Conservation (phyloP, 2,888 invertebrate species). For the Argynnis bischoffii region DNA sequence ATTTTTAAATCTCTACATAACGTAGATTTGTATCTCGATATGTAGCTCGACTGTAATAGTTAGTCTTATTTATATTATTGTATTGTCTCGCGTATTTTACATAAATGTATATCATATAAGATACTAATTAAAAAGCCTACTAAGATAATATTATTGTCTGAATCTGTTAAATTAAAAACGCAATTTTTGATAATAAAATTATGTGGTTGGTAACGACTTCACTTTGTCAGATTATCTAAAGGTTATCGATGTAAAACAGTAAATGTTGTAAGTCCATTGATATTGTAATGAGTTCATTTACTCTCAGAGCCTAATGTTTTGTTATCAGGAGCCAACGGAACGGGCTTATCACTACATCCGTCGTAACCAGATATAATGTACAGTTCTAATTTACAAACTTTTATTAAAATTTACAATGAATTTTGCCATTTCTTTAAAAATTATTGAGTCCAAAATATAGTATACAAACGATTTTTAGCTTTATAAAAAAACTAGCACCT, state of each 20-base stretch:
- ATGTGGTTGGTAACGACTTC: conserved; percentile 18
- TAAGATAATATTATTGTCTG: background rate
- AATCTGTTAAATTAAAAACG: background rate
- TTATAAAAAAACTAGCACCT: no score
- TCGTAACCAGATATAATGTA: conserved; percentile 46
- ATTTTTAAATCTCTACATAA: no score
- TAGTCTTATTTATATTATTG: no score
- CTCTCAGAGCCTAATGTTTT: conserved; percentile 63
- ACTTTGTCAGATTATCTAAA: conserved; percentile 54
- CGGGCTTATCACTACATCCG: conserved; percentile 71
- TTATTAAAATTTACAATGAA: conserved; percentile 27
- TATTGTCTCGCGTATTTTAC: no score
- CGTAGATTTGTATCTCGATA: no score
- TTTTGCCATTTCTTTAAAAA: conserved; percentile 2
- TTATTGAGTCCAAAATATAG: background rate
- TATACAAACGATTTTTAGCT: no score
- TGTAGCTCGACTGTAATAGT: no score
- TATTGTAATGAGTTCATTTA: conserved; percentile 66
- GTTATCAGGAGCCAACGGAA: conserved; percentile 71
- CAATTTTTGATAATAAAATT: conserved; percentile 14
- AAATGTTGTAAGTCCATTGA: conserved; percentile 51
- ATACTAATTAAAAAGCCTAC: no score
- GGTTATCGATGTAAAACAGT: conserved; percentile 56
- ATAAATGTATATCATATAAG: no score
- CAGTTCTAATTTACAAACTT: conserved; percentile 42